These are phyloP conservation scores for Calliphora vicina DNA, from an alignment of 1,140 invertebrate genomes.

Conservation along the genomic window DNA sequence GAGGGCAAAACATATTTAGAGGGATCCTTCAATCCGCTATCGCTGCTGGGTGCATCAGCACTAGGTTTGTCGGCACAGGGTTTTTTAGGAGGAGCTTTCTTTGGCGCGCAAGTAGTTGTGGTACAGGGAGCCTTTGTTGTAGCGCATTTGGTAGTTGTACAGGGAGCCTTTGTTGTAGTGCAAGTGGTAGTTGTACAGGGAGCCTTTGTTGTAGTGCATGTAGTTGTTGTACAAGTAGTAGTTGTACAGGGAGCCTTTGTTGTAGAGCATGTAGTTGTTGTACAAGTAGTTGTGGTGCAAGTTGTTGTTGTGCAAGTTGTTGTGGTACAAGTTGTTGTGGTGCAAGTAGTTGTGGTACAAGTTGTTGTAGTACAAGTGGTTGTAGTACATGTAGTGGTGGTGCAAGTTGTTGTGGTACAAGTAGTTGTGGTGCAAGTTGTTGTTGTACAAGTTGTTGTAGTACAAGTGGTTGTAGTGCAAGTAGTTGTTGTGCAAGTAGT, in stretches of 20 bases:
- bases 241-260: conserved; percentile 16
- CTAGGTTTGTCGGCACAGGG: not conserved
- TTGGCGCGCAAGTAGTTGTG: too few relatives aligned
- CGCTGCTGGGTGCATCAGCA: not conserved
- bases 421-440: not conserved
- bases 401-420: too few relatives aligned
- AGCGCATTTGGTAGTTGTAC: conserved; percentile 31
- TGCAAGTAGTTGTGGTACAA: not conserved
- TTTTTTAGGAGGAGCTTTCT: not conserved
- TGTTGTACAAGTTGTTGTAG: not conserved
- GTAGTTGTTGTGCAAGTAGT: not conserved
- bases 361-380: not conserved
- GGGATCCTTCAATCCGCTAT: not conserved
- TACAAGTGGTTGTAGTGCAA: not conserved
- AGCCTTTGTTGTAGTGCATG: not conserved
- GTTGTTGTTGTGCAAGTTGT: not conserved
- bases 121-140: conserved; percentile 4
- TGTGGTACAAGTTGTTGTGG: conserved; percentile 29
- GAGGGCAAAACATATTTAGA: conserved; percentile 7
- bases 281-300: conserved; percentile 16
- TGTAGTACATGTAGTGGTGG: not conserved
- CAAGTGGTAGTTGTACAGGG: conserved; percentile 16
- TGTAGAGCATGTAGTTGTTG: not conserved
- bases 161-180: conserved; percentile 28
- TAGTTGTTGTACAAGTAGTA: conserved; percentile 6